Percentiles rank a stretch among this genome's conserved stretches.
Conservation (phyloP, 2,113 vertebrate species). For the Caretta caretta region DNA sequence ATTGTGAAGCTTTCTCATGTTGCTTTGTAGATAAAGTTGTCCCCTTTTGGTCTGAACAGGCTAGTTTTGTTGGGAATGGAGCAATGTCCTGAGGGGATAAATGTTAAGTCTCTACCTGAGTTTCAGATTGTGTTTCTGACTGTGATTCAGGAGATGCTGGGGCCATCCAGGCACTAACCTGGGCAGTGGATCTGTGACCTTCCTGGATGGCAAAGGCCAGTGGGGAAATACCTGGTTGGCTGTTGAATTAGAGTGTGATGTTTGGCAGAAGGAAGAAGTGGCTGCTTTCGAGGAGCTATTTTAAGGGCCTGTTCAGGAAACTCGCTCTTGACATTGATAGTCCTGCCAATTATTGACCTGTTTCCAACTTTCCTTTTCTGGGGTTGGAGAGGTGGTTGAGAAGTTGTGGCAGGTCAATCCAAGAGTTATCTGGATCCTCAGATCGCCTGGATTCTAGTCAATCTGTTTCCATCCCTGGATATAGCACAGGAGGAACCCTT, state of each 20-base stretch:
- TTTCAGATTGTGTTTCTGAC: not conserved
- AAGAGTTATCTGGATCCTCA: not conserved
- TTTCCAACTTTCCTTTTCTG: not conserved
- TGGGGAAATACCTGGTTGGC: not conserved
- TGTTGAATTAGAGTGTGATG: not conserved
- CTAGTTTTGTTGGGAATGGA: no score
- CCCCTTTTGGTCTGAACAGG: no score
- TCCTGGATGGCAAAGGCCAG: not conserved
- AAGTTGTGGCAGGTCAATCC: not conserved
- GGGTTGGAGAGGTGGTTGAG: not conserved
- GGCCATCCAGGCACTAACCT: not conserved
- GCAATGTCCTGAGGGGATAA: not conserved
- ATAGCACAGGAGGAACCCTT: not conserved
- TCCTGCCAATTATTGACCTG: not conserved
- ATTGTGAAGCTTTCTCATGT: accelerated
- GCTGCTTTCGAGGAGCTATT: not conserved
- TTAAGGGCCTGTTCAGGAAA: not conserved
- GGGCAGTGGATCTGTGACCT: not conserved
- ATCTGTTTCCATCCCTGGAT: not conserved
- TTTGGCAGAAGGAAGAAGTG: not conserved
- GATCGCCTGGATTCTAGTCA: not conserved
- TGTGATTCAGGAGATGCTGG: not conserved
- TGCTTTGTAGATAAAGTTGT: not conserved
- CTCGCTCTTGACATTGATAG: not conserved
- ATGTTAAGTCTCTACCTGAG: not conserved